phyloP scores from a whole-genome alignment of 2,113 vertebrate genomes.

The Dicaeum eximium region DNA sequence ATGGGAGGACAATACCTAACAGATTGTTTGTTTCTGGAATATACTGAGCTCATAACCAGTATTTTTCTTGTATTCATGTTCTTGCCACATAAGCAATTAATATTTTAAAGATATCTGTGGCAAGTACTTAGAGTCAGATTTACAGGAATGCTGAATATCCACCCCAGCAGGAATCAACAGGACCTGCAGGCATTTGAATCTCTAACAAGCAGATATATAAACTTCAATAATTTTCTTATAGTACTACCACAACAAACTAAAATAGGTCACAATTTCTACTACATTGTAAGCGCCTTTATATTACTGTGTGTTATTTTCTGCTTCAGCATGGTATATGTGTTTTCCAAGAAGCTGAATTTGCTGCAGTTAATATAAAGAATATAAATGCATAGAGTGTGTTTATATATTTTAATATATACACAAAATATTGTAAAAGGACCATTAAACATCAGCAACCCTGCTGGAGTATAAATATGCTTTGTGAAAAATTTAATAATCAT shows the following conservation, averaged over 20 bases:
- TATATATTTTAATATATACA: background rate
- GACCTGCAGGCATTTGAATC: background rate
- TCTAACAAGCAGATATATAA: background rate
- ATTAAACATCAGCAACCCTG: background rate
- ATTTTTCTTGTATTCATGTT: background rate
- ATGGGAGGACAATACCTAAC: background rate
- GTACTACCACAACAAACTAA: background rate
- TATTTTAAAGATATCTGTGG: background rate
- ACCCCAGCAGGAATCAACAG: background rate
- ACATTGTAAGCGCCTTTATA: background rate
- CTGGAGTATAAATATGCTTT: background rate
- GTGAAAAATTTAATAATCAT: constrained; percentile 8
- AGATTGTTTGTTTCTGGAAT: background rate
- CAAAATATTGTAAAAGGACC: background rate
- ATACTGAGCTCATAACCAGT: background rate
- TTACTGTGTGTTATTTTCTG: background rate
- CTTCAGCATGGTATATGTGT: background rate
- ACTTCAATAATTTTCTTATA: background rate
- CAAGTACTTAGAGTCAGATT: background rate
- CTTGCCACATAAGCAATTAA: background rate
- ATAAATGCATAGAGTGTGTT: background rate
- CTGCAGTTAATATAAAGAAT: background rate
- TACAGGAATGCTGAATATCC: background rate
- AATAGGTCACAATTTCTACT: background rate
- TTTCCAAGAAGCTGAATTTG: background rate